Conservation (phyloP, 2,797 vertebrate species). For the Hipposideros larvatus region DNA sequence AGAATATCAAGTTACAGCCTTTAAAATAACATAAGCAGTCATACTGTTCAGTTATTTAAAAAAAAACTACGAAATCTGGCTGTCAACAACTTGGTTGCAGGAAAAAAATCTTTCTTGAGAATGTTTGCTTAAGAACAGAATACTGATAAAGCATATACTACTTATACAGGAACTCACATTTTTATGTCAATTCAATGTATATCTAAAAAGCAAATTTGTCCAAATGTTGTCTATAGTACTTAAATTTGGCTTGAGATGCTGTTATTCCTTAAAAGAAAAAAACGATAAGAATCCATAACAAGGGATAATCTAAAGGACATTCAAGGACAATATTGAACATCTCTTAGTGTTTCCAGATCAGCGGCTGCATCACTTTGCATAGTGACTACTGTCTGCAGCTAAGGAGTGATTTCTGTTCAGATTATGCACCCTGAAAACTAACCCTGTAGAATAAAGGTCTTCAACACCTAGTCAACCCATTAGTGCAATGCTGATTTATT, state of each 20-base stretch:
- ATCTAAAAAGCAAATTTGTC: slow-evolving; percentile 5
- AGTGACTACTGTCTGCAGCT: background rate
- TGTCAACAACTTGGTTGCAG: slow-evolving; percentile 21
- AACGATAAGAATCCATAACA: background rate
- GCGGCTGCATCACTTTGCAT: background rate
- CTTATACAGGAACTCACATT: background rate
- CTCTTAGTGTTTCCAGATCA: background rate
- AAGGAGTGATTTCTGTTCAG: background rate
- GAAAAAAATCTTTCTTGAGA: slow-evolving; percentile 42
- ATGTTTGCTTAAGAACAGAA: slow-evolving; percentile 27
- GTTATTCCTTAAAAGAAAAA: background rate
- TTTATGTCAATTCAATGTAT: slow-evolving; percentile 35
- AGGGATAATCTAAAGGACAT: background rate
- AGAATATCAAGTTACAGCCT: slow-evolving; percentile 30
- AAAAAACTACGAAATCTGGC: background rate
- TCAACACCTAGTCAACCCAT: background rate
- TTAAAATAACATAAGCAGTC: slow-evolving; percentile 48
- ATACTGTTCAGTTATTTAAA: background rate
- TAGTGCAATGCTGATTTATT: background rate
- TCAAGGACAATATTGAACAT: background rate
- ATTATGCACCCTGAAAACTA: background rate
- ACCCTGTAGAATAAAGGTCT: background rate
- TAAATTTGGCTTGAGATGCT: background rate
- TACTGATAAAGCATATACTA: background rate
- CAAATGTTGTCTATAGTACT: background rate